phyloP scores from a whole-genome alignment of 2,113 vertebrate genomes.

The Nesoenas mayeri region DNA sequence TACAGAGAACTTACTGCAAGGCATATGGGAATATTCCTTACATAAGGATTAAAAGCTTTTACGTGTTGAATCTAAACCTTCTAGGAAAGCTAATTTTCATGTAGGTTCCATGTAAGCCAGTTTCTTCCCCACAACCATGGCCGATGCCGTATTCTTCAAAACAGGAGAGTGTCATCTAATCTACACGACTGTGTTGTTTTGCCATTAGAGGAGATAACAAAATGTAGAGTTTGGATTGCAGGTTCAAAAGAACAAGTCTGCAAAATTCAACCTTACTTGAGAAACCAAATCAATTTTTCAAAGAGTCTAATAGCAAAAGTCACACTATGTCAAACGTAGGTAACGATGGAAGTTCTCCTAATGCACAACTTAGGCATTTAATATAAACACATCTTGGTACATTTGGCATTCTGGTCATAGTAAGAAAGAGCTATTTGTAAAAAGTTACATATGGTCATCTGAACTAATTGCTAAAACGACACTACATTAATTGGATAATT shows the following conservation, averaged over 20 bases:
- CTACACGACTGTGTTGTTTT: rapidly evolving
- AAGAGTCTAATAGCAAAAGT: not conserved
- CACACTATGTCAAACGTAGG: not conserved
- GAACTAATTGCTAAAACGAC: slow-evolving; percentile 78
- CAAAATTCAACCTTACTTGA: not conserved
- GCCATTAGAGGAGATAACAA: not conserved
- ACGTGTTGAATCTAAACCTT: rapidly evolving
- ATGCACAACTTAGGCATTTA: not conserved
- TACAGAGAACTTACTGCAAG: not conserved
- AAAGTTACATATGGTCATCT: slow-evolving; percentile 77
- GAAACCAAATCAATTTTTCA: not conserved
- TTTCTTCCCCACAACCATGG: not conserved
- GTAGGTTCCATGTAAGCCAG: rapidly evolving
- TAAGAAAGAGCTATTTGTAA: slow-evolving; percentile 62
- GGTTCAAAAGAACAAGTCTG: not conserved
- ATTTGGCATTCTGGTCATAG: slow-evolving; percentile 64
- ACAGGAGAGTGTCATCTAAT: not conserved
- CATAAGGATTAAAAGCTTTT: not conserved
- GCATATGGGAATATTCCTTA: not conserved
- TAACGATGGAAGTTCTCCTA: not conserved
- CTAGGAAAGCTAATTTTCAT: not conserved
- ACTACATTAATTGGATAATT: slow-evolving; percentile 83
- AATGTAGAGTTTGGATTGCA: not conserved
- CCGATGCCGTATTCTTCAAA: not conserved
- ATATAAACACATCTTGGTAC: not conserved